Base-by-base conservation (phyloP, 2,888 invertebrate genomes). In the Dastarcus helophoroides region DNA sequence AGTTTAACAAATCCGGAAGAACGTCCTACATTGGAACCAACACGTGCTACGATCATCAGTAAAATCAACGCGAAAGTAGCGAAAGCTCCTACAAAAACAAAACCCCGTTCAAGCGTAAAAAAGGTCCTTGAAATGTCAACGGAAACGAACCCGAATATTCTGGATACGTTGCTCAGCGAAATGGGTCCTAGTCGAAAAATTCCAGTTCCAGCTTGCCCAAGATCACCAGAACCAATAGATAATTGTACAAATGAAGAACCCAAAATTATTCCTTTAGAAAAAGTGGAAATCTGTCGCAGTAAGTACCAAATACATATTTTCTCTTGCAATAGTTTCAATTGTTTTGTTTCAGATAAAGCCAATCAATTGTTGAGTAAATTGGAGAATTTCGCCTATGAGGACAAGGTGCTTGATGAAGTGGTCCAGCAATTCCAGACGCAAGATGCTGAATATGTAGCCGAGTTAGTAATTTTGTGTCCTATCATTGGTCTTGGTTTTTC, bases 341-440 rank as follows among this genome's bases (percentile, higher is more conserved):
- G 32, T 34, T 27, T 33, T 34, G 16, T 38, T 38, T 26, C 28
- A 48, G 48, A 13, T 26, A 45, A 44, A 38, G 37, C 44, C 8
- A 30, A 35, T 12, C 21, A 35, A 9, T 35, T 50, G 8, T 37
- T 53, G 14, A 31, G 41, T 7, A 48, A 44, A 31, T 35, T 52
- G 7, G 34, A 47, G 12, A 28, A 40, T 10, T 47, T 38, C 29
- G 41, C 50, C 6, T 36, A 36, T 7, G 51, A 53, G 32, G 47
- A 45, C 24, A 41, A 44, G 21, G 43, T 45, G 14, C 35, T 47
- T 4, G 41, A 50, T 16, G 44, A 46, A 14, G 38, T 52, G 19
- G 36, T 44, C 5, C 14, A 32, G 11, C 38, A 49, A 31, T 50
- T 53, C 30, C 36, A 36, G 9, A 38, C 29, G 24, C 41, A 48